Evolutionary conservation across 1,140 invertebrate species (phyloP).

Genomic region (Halesus radiatus): DNA sequence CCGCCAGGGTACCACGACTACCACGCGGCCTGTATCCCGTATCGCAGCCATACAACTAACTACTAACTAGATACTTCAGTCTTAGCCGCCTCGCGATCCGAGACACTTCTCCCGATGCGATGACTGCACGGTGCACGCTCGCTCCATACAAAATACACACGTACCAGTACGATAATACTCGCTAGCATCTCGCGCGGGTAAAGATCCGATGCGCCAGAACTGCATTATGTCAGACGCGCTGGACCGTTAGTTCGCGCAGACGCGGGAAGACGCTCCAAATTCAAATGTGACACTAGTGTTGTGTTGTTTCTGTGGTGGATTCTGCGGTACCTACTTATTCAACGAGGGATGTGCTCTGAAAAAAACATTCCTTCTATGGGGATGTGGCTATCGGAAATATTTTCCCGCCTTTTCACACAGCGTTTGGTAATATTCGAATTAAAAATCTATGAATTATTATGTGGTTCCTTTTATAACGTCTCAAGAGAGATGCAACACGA

Average conservation of each 20-base stretch:
- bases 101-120: constrained; percentile 12
- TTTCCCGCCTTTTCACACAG: constrained; percentile 7
- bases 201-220: constrained; percentile 28
- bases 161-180: background rate
- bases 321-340: too few species aligned
- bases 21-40: background rate
- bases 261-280: constrained; percentile 12
- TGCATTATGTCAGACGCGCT: constrained; percentile 23
- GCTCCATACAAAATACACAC: background rate
- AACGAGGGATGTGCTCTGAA: too few species aligned
- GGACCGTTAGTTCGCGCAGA: background rate
- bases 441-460: background rate
- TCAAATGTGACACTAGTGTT: constrained; percentile 39
- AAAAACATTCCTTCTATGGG: background rate
- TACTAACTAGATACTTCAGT: constrained; percentile 11
- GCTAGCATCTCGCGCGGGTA: background rate
- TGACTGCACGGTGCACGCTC: background rate
- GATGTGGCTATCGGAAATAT: background rate
- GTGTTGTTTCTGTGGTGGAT: constrained; percentile 9
- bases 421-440: background rate
- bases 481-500: too few species aligned
- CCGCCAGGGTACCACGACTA: background rate
- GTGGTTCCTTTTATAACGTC: background rate
- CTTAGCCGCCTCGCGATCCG: constrained; percentile 20
- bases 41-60: background rate